Conservation (phyloP, 1,140 invertebrate species). For the Hylyphantes graminicola region DNA sequence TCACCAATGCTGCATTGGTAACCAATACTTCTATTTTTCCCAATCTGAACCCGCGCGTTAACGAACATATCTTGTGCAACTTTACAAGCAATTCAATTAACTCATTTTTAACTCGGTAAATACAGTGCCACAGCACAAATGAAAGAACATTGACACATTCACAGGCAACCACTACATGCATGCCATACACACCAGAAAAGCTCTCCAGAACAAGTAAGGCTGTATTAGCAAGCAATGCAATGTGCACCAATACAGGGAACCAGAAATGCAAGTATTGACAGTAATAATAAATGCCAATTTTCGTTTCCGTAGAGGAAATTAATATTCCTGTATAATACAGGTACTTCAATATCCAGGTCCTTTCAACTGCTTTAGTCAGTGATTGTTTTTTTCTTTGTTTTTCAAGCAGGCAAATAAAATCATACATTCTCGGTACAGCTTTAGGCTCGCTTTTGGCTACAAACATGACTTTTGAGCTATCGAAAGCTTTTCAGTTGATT, state of each 20-base stretch:
- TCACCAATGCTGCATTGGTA: neutral
- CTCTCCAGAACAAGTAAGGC: neutral
- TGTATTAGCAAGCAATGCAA: neutral
- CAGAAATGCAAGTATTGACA: neutral
- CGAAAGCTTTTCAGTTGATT: too few relatives aligned
- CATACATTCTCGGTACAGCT: too few relatives aligned
- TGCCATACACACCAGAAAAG: neutral
- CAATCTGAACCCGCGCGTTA: neutral
- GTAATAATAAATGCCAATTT: neutral
- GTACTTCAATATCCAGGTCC: constrained; percentile 1
- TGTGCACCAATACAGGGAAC: constrained; percentile 22
- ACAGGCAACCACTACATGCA: constrained; percentile 18
- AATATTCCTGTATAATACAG: constrained; percentile 13
- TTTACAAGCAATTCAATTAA: neutral
- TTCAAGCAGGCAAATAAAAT: too few relatives aligned
- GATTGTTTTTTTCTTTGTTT: too few relatives aligned
- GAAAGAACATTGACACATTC: constrained; percentile 3
- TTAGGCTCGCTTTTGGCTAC: too few relatives aligned
- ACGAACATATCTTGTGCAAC: neutral
- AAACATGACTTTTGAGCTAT: too few relatives aligned
- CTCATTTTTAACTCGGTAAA: neutral
- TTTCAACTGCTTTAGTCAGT: neutral
- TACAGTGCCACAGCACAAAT: constrained; percentile 8
- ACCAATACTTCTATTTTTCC: neutral
- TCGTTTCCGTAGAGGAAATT: neutral